Conservation (phyloP, 1,140 invertebrate species). For the Araneus ventricosus region DNA sequence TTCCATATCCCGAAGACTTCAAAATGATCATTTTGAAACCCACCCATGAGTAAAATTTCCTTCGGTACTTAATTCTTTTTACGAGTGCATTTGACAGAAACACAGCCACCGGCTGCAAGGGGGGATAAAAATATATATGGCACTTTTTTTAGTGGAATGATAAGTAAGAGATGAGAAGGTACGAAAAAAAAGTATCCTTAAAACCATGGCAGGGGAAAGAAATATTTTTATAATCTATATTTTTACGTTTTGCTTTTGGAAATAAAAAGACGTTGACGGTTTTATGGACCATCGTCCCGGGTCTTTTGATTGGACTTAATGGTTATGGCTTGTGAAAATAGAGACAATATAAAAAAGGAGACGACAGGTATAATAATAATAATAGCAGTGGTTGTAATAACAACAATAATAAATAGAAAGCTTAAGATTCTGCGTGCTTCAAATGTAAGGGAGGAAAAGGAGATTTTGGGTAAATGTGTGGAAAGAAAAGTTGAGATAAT, state of each 20-base stretch:
- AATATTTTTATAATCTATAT: conserved; percentile 70
- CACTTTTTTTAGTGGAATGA: background rate
- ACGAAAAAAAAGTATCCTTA: conserved; percentile 30
- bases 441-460: background rate
- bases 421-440: background rate
- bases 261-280: conserved; percentile 66
- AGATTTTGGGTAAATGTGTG: background rate
- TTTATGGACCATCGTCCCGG: conserved; percentile 54
- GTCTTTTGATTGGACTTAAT: conserved; percentile 66
- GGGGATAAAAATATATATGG: conserved; percentile 27
- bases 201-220: conserved; percentile 27
- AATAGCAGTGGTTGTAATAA: conserved; percentile 17
- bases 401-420: conserved; percentile 51
- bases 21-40: conserved; percentile 66
- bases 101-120: conserved; percentile 46
- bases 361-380: conserved; percentile 62
- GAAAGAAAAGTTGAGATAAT: background rate
- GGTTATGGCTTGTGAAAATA: conserved; percentile 60
- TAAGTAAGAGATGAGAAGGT: conserved; percentile 23
- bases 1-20: conserved; percentile 26
- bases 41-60: conserved; percentile 72
- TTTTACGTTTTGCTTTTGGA: conserved; percentile 56
- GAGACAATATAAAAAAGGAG: conserved; percentile 60
- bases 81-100: conserved; percentile 73
- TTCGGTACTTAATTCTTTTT: conserved; percentile 74